Base-by-base conservation (phyloP, 1,140 invertebrate species). In the Tetraneura akinire region DNA sequence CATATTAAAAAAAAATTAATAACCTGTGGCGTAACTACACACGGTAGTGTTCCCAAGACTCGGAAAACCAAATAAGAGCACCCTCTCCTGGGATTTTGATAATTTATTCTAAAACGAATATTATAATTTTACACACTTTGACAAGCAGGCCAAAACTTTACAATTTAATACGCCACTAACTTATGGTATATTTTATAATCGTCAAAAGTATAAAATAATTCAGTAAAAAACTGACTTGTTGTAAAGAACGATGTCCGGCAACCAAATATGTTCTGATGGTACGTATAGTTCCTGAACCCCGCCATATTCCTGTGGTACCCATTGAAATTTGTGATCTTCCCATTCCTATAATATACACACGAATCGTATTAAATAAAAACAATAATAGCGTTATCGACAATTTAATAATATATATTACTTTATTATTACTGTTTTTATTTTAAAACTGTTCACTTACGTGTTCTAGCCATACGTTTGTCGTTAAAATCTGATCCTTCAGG, bases 321-420 rank as follows among this genome's bases (percentile, higher is more conserved):
- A 99, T 85, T 91, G 91, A 85, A 98, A 94, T 88, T 98, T 98
- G 88, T 98, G 94, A 88, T 99, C 97, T 83, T 93, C 91, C 96
- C 96, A 98, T 89, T 95, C 94, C 93, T 95, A 85, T 23, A 86
- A 84, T 14, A 10, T 47, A 47, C 45, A 37, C n/a, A n/a, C n/a
- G n/a, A 37, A 26, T 16, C 0, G 21, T 1, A 23, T 47, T 14
- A 3, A 26, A 14, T 47, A 16, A 13, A 47, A 9, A 26, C 3
- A 1, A 1, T 47, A n/a, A n/a, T n/a, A n/a, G n/a, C n/a, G n/a
- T n/a, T n/a, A n/a, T n/a, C n/a, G n/a, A n/a, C 26, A 1, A n/a
- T 37, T 37, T 37, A 8, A 4, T 57, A 1, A 11, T 3, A 11
- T 45, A 13, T 21, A 62, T 60, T 64, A 80, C n/a, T n/a, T n/a